Evolutionary conservation across 1,140 invertebrate species (phyloP).

Genomic region (Atopsyche davidsoni): DNA sequence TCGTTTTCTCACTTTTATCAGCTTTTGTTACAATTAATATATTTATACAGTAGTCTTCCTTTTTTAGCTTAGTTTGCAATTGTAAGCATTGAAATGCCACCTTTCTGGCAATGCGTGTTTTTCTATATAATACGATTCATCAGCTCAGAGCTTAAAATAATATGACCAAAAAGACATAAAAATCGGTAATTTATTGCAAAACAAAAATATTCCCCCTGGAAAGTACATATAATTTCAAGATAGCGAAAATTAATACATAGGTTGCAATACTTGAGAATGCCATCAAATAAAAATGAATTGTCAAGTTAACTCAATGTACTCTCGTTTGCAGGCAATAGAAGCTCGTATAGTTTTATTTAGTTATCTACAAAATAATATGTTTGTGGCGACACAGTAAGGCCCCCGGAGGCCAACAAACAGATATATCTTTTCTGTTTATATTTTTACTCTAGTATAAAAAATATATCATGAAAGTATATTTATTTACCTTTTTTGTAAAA

Average conservation of each 20-base stretch:
- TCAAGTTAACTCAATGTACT: background rate
- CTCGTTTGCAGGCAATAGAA: slow-evolving; percentile 11
- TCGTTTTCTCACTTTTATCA: background rate
- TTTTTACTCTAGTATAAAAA: background rate
- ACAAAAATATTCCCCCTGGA: background rate
- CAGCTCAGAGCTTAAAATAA: background rate
- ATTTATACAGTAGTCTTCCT: background rate
- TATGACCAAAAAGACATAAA: background rate
- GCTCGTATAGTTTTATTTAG: slow-evolving; percentile 19
- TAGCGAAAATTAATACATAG: background rate
- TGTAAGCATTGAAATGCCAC: no score
- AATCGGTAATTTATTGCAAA: background rate
- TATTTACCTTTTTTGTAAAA: background rate
- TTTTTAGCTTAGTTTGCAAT: background rate
- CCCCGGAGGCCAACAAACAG: slow-evolving; percentile 19
- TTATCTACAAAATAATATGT: slow-evolving; percentile 29
- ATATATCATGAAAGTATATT: background rate
- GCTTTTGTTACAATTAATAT: background rate
- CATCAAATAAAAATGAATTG: background rate
- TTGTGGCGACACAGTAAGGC: slow-evolving; percentile 35
- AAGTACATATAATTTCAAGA: background rate
- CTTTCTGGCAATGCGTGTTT: no score
- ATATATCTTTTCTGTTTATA: background rate
- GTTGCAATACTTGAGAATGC: no score
- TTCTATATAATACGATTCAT: background rate